Base-by-base conservation (phyloP, 2,113 vertebrate species). In the Etia nguti region DNA sequence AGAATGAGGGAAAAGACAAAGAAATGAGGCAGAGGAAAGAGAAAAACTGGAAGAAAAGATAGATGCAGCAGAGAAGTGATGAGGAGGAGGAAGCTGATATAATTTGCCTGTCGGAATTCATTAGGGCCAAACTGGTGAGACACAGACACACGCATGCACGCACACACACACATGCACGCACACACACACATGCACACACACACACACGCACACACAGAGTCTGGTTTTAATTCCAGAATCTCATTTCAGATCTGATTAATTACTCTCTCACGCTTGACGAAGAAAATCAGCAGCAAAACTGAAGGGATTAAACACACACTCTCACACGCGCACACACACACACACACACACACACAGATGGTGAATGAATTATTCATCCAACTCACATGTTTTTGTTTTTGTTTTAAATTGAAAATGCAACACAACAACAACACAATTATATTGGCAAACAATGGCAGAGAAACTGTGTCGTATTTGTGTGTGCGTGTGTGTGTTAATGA, bases 191-290 rank as follows among this genome's bases (percentile, higher is more conserved):
- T 79, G 77, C 65, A 88, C 82, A 86, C 54, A 80, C 82, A 73
- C 81, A 54, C 56, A 29, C 87, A 83, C 86, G 31, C 70, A 86
- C 70, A 81, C 83, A 68, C 68, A 29, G 59, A 18, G 41, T 2
- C 46, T 75, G 87, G 81, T 88, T 93, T 94, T 94, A 94, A 94
- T 94, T 94, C 88, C 90, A 94, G 94, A 94, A 94, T 94, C 94
- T 94, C 90, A 94, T 94, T 94, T 94, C 87, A 94, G 90, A 94
- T 94, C 94, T 94, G 92, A 94, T 94, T 94, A 94, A 94, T 94
- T 94, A 94, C 94, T 93, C 93, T 94, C 87, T 94, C 94, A 94
- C 90, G 93, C 92, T 94, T 94, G 94, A 94, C 90, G 80, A 93
- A 94, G 92, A 88, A 93, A 94, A 93, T 94, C 92, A 91, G 89